Base-by-base conservation (phyloP, 2,113 vertebrate species). In the Poecile atricapillus region DNA sequence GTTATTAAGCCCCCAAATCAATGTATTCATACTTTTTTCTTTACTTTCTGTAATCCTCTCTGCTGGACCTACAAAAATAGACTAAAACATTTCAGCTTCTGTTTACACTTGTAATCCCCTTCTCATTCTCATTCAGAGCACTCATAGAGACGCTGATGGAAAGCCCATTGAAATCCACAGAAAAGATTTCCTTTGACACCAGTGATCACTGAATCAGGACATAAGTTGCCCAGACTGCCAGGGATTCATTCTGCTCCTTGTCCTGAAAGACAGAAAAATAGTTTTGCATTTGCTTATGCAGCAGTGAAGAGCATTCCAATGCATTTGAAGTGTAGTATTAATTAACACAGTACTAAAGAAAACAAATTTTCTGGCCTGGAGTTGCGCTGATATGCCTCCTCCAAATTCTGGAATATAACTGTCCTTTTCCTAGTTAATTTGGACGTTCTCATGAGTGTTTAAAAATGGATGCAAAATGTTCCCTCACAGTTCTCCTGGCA, bases 11-110 rank as follows among this genome's bases (percentile, higher is more conserved):
- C 30, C 27, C 11, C 24, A 85, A 76, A 96, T 87, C n/a, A 92
- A 84, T 49, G 52, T 90, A 93, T 93, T 94, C 70, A 83, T 91
- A 89, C 31, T 73, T 93, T 94, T 76, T 89, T 91, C 74, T 94
- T 97, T 95, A 35, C 84, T 91, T 95, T 93, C 44, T 69, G 53
- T 91, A 91, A 96, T 96, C 87, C 89, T 95, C 81, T 91, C 74
- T 87, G 70, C 75, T 91, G 82, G 89, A 87, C 87, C 91, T 89
- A 55, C 62, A 50, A 93, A 96, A 97, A 95, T n/a, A 87, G 70
- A 91, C 65, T 83, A 75, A 80, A 94, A 87, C 5, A 80, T 95
- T 88, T 89, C 87, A 87, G 78, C 46, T 87, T 91, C 78, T 95
- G 70, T 96, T 96, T 95, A 88, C 65, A 67, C 11, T 90, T 10